A percentile compares a stretch with the other conserved stretches of the same genome.
Evolutionary conservation across 2,797 vertebrate genomes (phyloP).

Genomic region (Gymnodraco acuticeps): DNA sequence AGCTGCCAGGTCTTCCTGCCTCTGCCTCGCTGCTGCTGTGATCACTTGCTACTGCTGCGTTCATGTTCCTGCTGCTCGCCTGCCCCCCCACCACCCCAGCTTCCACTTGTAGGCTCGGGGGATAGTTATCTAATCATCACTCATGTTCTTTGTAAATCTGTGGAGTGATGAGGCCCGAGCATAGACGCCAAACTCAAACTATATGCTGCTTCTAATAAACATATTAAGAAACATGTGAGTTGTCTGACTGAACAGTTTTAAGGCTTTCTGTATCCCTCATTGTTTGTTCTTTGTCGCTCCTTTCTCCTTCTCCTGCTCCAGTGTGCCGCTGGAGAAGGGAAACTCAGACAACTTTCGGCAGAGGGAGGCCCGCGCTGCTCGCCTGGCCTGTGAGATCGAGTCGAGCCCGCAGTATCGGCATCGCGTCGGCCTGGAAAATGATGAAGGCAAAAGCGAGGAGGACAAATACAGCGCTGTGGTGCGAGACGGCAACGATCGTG

Average conservation of each 20-base stretch:
- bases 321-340: constrained; percentile 91
- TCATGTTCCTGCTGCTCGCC: too few relatives aligned
- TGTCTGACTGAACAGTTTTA: not conserved
- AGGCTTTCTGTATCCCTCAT: not conserved
- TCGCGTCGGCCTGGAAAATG: constrained; percentile 90
- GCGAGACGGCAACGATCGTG: constrained; percentile 80
- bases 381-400: constrained; percentile 92
- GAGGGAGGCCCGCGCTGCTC: constrained; percentile 90
- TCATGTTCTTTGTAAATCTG: too few relatives aligned
- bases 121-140: too few relatives aligned
- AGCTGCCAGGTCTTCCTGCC: too few relatives aligned
- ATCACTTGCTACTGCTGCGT: too few relatives aligned
- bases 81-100: too few relatives aligned
- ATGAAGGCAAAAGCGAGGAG: constrained; percentile 91
- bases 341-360: constrained; percentile 90
- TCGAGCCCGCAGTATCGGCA: constrained; percentile 92
- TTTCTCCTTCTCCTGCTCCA: constrained; percentile 48
- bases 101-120: too few relatives aligned
- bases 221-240: too few relatives aligned
- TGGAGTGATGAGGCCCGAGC: too few relatives aligned
- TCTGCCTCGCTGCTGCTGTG: too few relatives aligned
- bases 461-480: constrained; percentile 91
- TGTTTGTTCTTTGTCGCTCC: not conserved
- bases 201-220: too few relatives aligned
- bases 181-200: too few relatives aligned